Base-by-base conservation (phyloP, 1,140 invertebrate species). In the Drosophila lacertosa region DNA sequence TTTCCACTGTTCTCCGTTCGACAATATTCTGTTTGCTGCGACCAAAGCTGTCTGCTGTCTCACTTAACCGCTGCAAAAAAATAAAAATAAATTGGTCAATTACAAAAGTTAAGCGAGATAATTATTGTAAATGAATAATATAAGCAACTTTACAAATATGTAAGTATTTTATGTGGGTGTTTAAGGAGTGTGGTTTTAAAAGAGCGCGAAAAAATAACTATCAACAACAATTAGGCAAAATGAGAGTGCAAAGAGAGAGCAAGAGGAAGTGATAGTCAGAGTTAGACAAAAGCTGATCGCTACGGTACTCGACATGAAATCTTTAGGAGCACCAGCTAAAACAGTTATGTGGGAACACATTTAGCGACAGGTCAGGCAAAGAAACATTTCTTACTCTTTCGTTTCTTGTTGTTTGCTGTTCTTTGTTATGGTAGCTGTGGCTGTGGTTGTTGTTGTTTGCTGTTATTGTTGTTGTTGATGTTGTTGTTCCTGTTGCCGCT, bases 321-420 rank as follows among this genome's bases (percentile, higher is more conserved):
- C 29, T n/a, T 20, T 26, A 7, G 18, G 24, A 48, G 32, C 54
- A 66, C 44, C 42, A 47, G 29, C 54, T 42, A 29, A 54, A 5
- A 54, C 33, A 54, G 20, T 24, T 48, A 16, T 48, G 7, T 32
- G 15, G 37, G 16, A 20, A 13, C 5, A 51, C 44, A 60, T 26
- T 45, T 22, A 55, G 24, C 44, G 57, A 59, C 33, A 59, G 44
- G 50, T 51, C 33, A 59, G 44, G 50, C 44, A 39, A 40, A 51
- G 35, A 29, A 35, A 67, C 47, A 60, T 63, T 54, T 76, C 70
- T 82, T 76, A 74, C 71, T 57, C 64, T 45, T 59, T 51, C 42
- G 35, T 24, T 20, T 42, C 26, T 37, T 62, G 40, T 47, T 51
- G 58, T 45, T 24, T 58, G 13, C n/a, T 18, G 48, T 42, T 32